Conservation (phyloP, 2,888 invertebrate genomes). For the Hirtodrosophila alboralis region DNA sequence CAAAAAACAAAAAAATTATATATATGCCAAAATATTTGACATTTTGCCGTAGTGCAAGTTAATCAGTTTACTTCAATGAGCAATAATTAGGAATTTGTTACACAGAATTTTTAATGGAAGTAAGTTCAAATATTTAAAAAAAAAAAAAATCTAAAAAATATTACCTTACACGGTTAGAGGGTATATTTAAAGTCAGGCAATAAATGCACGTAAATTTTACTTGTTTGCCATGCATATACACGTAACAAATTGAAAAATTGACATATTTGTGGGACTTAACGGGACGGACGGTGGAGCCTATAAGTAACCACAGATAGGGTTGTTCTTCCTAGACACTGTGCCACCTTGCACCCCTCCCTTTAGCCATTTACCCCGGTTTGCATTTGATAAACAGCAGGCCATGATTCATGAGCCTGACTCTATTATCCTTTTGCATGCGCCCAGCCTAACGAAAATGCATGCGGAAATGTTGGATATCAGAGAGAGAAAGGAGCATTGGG, state of each 20-base stretch:
- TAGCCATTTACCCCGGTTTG: conserved; percentile 45
- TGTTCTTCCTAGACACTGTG: conserved; percentile 2
- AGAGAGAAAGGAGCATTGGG: background rate
- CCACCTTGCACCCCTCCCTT: background rate
- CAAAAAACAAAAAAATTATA: too few relatives aligned
- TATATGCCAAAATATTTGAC: too few relatives aligned
- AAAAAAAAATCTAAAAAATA: background rate
- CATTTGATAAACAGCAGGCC: conserved; percentile 73
- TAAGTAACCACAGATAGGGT: conserved; percentile 65
- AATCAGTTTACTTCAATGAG: too few relatives aligned
- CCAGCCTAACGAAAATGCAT: conserved; percentile 51
- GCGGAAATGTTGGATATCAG: conserved; percentile 15
- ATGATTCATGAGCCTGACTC: conserved; percentile 71
- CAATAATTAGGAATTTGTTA: too few relatives aligned
- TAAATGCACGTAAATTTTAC: background rate
- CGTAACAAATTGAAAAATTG: conserved; percentile 74
- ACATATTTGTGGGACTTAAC: conserved; percentile 57
- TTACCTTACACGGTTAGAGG: conserved; percentile 6
- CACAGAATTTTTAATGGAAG: too few relatives aligned
- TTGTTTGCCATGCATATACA: conserved; percentile 34
- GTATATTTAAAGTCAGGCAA: conserved; percentile 1
- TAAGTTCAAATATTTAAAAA: too few relatives aligned
- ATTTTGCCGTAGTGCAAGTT: too few relatives aligned
- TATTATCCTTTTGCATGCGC: conserved; percentile 57
- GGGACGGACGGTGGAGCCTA: conserved; percentile 3